These are phyloP conservation scores for Callyntrura guangdongensis DNA, from an alignment of 2,888 invertebrate species.

Conservation along the genomic window DNA sequence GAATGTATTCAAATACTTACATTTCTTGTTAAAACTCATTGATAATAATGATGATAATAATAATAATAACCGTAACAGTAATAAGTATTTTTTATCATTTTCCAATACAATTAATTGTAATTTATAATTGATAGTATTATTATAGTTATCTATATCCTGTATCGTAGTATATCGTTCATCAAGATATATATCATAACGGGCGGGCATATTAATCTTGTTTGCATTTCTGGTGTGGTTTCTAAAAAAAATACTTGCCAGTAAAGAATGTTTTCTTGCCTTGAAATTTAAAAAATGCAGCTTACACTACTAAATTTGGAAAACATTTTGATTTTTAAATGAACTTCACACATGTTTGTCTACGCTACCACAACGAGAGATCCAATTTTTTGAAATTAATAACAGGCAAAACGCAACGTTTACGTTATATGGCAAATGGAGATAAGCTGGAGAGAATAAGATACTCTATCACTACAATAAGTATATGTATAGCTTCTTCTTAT, in stretches of 20 bases:
- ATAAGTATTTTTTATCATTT: conserved; percentile 69
- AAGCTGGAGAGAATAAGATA: conserved; percentile 30
- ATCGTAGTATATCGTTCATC: conserved; percentile 64
- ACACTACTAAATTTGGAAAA: conserved; percentile 33
- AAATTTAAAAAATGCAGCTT: conserved; percentile 24
- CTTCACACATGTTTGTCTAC: not conserved
- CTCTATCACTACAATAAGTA: not conserved
- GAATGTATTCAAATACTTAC: conserved; percentile 80
- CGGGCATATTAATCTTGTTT: conserved; percentile 74
- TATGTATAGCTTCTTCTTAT: conserved; percentile 27
- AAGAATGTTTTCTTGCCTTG: conserved; percentile 12
- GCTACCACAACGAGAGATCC: not conserved
- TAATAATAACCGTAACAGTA: conserved; percentile 57
- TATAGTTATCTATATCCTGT: conserved; percentile 29
- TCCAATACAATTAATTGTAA: conserved; percentile 69
- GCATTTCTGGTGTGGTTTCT: conserved; percentile 66
- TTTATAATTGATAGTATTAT: conserved; percentile 18
- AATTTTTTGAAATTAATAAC: not conserved
- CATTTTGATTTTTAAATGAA: conserved; percentile 1
- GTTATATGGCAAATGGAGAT: not conserved
- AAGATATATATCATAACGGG: conserved; percentile 71
- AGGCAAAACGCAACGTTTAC: not conserved
- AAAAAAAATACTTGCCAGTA: conserved; percentile 38
- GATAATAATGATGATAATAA: conserved; percentile 62
- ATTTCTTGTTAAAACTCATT: conserved; percentile 79